phyloP scores from a whole-genome alignment of 2,113 vertebrate species.

The Ophiodon elongatus region DNA sequence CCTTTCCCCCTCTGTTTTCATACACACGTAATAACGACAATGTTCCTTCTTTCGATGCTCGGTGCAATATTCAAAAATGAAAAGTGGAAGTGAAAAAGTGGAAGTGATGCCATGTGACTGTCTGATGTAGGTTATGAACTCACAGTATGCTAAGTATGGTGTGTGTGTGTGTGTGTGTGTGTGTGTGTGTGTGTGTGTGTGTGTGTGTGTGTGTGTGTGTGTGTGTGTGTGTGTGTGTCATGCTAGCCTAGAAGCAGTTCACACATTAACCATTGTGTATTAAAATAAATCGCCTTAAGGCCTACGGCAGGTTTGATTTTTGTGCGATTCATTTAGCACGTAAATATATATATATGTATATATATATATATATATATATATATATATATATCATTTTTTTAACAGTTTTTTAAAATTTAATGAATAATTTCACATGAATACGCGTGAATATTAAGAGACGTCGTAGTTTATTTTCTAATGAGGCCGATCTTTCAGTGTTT shows the following conservation, averaged over 20 bases:
- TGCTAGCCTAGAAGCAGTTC: background rate
- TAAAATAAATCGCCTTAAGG: too few species aligned
- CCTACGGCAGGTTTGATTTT: background rate
- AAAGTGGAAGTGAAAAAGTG: conserved; percentile 4
- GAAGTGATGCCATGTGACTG: conserved; percentile 3
- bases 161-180: too few species aligned
- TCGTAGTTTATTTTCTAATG: too few species aligned
- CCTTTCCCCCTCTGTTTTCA: background rate
- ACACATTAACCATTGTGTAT: background rate
- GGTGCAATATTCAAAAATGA: background rate
- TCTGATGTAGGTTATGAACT: background rate
- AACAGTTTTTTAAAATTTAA: too few species aligned
- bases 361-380: too few species aligned
- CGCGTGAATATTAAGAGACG: too few species aligned
- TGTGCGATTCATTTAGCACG: background rate
- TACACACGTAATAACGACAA: background rate
- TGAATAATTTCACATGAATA: too few species aligned
- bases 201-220: background rate
- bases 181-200: background rate
- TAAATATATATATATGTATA: too few species aligned
- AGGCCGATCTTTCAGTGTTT: too few species aligned
- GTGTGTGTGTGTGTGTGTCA: background rate
- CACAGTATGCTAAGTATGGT: too few species aligned
- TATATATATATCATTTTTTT: too few species aligned
- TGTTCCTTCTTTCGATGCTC: background rate